Percentiles rank a stretch among this genome's conserved stretches.
These are phyloP conservation scores for Lamprologus tigripictilis DNA, from an alignment of 2,113 vertebrate species.

Conservation along the genomic window DNA sequence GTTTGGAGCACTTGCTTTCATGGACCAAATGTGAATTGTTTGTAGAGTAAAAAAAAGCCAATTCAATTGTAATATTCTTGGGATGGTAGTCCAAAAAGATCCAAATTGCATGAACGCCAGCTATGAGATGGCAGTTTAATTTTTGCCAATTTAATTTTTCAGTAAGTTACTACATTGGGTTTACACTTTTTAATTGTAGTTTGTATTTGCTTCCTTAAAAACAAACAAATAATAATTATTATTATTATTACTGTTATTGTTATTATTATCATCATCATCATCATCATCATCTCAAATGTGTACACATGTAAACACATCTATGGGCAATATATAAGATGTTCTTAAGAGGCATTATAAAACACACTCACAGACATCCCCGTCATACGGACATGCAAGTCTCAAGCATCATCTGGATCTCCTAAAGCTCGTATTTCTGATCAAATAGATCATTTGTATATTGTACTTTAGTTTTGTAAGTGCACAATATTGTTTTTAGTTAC, in stretches of 20 bases:
- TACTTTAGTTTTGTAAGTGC: not conserved
- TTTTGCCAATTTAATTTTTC: not conserved
- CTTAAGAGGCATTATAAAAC: not conserved
- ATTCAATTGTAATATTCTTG: not conserved
- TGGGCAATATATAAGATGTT: not conserved
- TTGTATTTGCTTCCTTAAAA: not conserved
- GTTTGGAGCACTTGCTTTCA: not conserved
- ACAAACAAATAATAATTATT: not conserved
- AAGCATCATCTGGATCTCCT: not conserved
- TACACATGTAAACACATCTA: not conserved
- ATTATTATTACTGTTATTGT: too few relatives aligned
- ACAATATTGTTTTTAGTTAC: not conserved
- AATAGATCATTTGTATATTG: not conserved
- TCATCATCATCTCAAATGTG: not conserved
- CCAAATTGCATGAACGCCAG: not conserved
- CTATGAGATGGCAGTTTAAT: not conserved
- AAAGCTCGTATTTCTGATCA: not conserved
- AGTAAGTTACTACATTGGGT: not conserved
- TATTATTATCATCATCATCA: accelerated
- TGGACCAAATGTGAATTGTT: not conserved
- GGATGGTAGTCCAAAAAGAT: not conserved
- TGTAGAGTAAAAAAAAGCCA: not conserved
- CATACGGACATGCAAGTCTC: not conserved
- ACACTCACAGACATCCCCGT: not conserved
- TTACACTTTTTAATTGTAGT: not conserved